Evolutionary conservation across 2,888 invertebrate genomes (phyloP).

Genomic region (Saturnia japonica): DNA sequence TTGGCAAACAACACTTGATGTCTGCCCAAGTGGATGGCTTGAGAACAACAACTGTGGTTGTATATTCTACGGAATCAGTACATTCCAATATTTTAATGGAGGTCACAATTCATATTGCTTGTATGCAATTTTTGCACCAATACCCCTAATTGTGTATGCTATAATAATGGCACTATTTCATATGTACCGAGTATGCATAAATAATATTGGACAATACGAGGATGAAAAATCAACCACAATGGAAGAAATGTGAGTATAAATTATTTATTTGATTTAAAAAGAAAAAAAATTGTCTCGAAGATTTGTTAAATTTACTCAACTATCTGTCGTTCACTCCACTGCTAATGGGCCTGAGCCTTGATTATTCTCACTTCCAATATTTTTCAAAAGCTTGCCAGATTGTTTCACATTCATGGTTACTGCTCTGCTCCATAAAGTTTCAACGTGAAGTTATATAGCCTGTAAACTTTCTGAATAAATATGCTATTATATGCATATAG

Average conservation of each 20-base stretch:
- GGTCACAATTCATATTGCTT: constrained; percentile 85
- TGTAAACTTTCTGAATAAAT: too few relatives aligned
- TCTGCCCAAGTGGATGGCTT: constrained; percentile 80
- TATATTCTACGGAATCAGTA: constrained; percentile 84
- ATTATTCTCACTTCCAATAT: too few relatives aligned
- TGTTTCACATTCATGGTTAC: too few relatives aligned
- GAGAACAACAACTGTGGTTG: constrained; percentile 86
- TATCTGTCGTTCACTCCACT: too few relatives aligned
- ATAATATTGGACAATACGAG: constrained; percentile 78
- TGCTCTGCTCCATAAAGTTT: too few relatives aligned
- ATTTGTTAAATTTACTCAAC: too few relatives aligned
- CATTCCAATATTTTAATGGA: constrained; percentile 84
- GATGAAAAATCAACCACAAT: constrained; percentile 70
- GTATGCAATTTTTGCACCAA: constrained; percentile 85
- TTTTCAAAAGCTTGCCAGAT: too few relatives aligned
- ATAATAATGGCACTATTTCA: constrained; percentile 85
- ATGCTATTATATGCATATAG: too few relatives aligned
- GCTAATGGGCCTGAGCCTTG: too few relatives aligned
- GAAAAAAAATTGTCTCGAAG: too few relatives aligned
- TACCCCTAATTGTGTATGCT: constrained; percentile 84
- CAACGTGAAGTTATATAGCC: too few relatives aligned
- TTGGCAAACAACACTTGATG: constrained; percentile 85
- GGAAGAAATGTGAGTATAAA: constrained; percentile 73
- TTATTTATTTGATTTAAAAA: not conserved
- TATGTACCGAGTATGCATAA: constrained; percentile 85